Conservation (phyloP, 23 tunicate species). For the Diplosoma virens region DNA sequence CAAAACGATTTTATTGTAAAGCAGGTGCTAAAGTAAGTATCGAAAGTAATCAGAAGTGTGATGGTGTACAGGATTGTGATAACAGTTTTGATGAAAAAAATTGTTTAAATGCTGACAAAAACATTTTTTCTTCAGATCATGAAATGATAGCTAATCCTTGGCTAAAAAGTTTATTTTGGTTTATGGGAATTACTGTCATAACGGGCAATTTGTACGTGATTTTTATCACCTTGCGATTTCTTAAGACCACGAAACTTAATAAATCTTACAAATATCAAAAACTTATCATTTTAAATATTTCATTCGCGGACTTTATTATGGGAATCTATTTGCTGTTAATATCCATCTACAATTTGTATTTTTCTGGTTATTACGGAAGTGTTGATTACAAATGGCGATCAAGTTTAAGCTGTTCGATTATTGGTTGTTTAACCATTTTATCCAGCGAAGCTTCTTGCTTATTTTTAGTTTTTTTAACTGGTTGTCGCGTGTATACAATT, state of each 20-base stretch:
- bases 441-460: too few species aligned
- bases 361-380: constrained; percentile 12
- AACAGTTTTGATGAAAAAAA: neutral
- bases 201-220: neutral
- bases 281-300: constrained; percentile 7
- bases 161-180: neutral
- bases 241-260: neutral
- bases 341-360: neutral
- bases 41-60: neutral
- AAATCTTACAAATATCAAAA: neutral
- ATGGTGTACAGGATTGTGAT: too few species aligned
- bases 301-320: constrained; percentile 17
- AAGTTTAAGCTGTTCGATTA: neutral
- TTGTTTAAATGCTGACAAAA: neutral
- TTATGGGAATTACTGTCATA: neutral
- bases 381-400: constrained; percentile 20
- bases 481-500: too few species aligned
- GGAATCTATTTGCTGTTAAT: constrained; percentile 10
- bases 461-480: too few species aligned
- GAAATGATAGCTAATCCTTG: neutral
- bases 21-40: too few species aligned
- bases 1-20: too few species aligned
- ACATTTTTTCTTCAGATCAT: neutral
- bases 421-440: neutral
- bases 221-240: neutral